Conservation (phyloP, 2,797 vertebrate genomes). For the Gadopsis marmoratus region DNA sequence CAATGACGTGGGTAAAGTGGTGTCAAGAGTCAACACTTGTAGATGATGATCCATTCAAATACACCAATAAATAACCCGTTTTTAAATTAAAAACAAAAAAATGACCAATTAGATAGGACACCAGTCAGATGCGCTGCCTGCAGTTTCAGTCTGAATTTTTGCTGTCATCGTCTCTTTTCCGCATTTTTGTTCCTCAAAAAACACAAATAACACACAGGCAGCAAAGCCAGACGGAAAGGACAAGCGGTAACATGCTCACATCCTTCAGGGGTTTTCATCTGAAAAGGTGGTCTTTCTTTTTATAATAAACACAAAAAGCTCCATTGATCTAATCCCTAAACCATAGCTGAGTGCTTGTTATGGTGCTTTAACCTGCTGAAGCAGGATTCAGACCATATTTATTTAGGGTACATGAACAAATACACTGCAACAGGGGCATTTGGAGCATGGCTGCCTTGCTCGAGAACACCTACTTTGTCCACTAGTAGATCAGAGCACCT, state of each 20-base stretch:
- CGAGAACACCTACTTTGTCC: not conserved
- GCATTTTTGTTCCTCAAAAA: not conserved
- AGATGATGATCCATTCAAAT: not conserved
- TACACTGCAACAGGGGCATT: not conserved
- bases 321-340: not conserved
- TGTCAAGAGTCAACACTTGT: not conserved
- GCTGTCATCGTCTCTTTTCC: not conserved
- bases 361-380: not conserved
- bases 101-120: no score
- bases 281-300: not conserved
- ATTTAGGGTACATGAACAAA: not conserved
- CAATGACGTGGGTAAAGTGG: not conserved
- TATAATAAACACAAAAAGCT: not conserved
- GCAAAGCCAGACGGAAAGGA: not conserved
- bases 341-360: not conserved
- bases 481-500: not conserved
- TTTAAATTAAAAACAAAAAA: no score
- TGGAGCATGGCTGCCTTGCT: not conserved
- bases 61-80: not conserved
- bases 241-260: slow-evolving; percentile 18
- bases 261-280: not conserved
- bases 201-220: not conserved
- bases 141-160: not conserved
- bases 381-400: not conserved
- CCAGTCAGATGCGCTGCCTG: not conserved